A percentile compares a stretch with the other conserved stretches of the same genome.
Evolutionary conservation across 2,888 invertebrate species (phyloP).

Genomic region (Dendrolimus pini): DNA sequence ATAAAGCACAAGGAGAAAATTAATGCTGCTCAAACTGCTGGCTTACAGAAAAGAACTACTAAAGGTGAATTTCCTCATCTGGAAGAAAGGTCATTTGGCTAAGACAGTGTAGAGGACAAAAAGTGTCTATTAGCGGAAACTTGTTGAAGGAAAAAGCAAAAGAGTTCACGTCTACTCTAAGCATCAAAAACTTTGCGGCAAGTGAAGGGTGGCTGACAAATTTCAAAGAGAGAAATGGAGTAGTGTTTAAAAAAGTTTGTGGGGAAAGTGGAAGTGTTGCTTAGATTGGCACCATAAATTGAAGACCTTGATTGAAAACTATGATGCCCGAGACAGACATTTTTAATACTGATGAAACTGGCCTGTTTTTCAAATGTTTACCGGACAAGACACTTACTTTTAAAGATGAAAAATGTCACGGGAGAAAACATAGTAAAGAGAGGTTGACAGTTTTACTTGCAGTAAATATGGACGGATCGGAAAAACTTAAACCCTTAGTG

Average conservation of each 20-base stretch:
- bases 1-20: constrained; percentile 14
- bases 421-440: constrained; percentile 4
- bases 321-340: constrained; percentile 9
- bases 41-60: constrained; percentile 17
- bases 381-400: constrained; percentile 6
- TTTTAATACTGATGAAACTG: constrained; percentile 9
- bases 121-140: constrained; percentile 12
- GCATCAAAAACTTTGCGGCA: constrained; percentile 10
- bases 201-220: constrained; percentile 10
- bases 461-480: constrained; percentile 1
- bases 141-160: constrained; percentile 13
- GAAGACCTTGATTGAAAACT: constrained; percentile 9
- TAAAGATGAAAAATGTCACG: constrained; percentile 7
- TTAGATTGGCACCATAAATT: background rate
- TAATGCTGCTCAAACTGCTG: constrained; percentile 11
- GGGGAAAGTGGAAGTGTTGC: no score
- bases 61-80: constrained; percentile 15
- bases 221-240: constrained; percentile 10
- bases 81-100: constrained; percentile 18
- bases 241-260: constrained; percentile 9
- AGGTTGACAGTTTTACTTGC: constrained; percentile 1
- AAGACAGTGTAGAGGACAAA: constrained; percentile 19
- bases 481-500: constrained; percentile 2
- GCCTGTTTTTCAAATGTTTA: no score
- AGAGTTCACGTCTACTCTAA: constrained; percentile 11